Base-by-base conservation (phyloP, 2,888 invertebrate genomes). In the Limnephilus auricula region DNA sequence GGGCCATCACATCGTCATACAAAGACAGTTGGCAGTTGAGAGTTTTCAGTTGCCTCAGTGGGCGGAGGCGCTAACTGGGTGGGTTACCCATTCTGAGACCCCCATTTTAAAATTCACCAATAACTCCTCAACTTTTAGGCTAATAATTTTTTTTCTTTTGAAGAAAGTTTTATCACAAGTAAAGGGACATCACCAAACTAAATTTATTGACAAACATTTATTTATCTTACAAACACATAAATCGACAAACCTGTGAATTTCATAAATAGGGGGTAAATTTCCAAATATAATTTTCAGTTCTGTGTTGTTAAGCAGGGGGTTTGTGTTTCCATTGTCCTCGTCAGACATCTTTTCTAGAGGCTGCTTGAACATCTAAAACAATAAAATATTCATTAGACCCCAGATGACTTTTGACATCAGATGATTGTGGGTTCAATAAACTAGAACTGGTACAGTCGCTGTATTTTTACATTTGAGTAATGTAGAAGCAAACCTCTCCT, bases 231-330 rank as follows among this genome's bases (percentile, higher is more conserved):
- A 98, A 97, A 93, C 2, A 45, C 45, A 40, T 97, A 25, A 85
- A 85, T 30, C 30, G 15, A 40, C 85, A 30, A 85, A 97, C 95
- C 97, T 97, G 95, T 99, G 99, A 91, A 99, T 97, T 94, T 99
- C 98, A 95, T 98, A 98, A 94, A 99, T 99, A 93, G 99, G 98
- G 93, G 98, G 98, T 94, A 99, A 97, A 95, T 99, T 99, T 93
- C 99, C 99, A 95, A 99, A 99, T 94, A 99, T 99, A 93, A 98
- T 98, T 96, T 98, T 98, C 92, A 98, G 96, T 96, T 99, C 99
- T 18, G 98, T 98, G 94, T 98, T 98, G 95, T 98, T 98, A 94
- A 99, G 96, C 94, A 99, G 96, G 89, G 98, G 97, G 93, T 96
- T 96, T 92, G 95, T 96, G 93, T 87, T 82, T 95, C 96, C 96